A percentile compares a stretch with the other conserved stretches of the same genome.
phyloP scores from a whole-genome alignment of 1,140 invertebrate species.

The Lerema accius region DNA sequence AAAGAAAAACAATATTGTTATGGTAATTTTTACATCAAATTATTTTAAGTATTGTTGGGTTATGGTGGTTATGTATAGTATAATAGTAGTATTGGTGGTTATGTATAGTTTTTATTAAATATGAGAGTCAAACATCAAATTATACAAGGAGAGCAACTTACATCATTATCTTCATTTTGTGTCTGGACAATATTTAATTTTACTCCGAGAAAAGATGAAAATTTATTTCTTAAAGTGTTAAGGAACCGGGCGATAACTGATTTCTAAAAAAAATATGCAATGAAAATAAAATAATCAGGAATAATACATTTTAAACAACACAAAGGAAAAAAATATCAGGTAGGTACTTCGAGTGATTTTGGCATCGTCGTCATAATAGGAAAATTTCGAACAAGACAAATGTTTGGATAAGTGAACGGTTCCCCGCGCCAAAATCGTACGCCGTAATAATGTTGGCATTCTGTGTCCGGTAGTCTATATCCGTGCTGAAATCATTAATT shows the following conservation, averaged over 20 bases:
- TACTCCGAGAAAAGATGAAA: constrained; percentile 49
- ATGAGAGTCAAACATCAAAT: too few relatives aligned
- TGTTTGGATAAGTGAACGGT: constrained; percentile 72
- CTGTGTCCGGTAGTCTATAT: constrained; percentile 76
- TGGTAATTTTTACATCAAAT: too few relatives aligned
- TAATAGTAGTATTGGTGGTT: background rate
- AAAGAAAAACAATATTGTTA: constrained; percentile 36
- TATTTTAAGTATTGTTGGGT: too few relatives aligned
- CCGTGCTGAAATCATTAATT: constrained; percentile 79
- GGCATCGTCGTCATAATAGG: constrained; percentile 66
- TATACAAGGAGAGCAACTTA: too few relatives aligned
- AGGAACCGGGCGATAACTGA: constrained; percentile 53
- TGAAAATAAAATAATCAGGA: background rate
- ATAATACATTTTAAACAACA: constrained; percentile 27
- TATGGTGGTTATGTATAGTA: background rate
- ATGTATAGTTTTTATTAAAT: too few relatives aligned
- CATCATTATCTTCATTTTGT: constrained; percentile 14
- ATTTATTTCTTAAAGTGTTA: constrained; percentile 55
- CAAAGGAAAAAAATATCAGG: constrained; percentile 10
- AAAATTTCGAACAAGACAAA: constrained; percentile 65
- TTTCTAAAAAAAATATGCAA: constrained; percentile 39
- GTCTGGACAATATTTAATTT: constrained; percentile 38
- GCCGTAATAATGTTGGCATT: constrained; percentile 58
- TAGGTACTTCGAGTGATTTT: constrained; percentile 55
- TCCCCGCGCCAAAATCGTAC: constrained; percentile 74